Conservation (phyloP, 1,140 invertebrate genomes). For the Drosophila kurseongensis region DNA sequence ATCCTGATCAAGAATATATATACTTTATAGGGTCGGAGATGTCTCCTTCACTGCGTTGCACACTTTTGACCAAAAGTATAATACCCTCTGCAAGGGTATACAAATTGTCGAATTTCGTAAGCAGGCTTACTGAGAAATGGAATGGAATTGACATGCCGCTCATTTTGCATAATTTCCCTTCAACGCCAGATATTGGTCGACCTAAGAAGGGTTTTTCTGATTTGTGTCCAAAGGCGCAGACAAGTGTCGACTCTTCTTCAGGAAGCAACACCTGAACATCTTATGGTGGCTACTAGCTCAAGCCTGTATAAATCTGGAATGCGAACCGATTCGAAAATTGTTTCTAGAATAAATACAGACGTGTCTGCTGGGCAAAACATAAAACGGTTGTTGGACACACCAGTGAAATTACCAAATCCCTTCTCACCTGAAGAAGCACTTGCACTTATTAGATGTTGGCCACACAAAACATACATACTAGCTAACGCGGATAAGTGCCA, state of each 20-base stretch:
- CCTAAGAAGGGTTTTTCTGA: neutral
- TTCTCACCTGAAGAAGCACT: slow-evolving; percentile 6
- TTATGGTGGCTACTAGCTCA: neutral
- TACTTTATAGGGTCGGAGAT: no score
- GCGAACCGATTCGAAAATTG: slow-evolving; percentile 1
- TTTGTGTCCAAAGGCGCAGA: neutral
- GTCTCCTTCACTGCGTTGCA: no score
- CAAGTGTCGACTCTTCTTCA: no score
- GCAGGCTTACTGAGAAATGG: no score
- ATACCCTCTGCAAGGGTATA: no score
- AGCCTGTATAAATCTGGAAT: slow-evolving; percentile 11
- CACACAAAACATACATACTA: no score
- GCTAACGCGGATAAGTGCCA: no score
- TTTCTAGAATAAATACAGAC: slow-evolving; percentile 1
- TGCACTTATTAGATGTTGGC: no score
- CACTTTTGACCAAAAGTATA: no score
- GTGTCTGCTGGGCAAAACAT: slow-evolving; percentile 1
- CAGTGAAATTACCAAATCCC: slow-evolving; percentile 8
- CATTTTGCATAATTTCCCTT: no score
- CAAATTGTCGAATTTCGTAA: no score
- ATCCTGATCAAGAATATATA: no score
- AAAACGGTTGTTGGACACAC: slow-evolving; percentile 5
- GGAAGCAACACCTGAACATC: neutral
- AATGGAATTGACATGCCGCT: neutral
- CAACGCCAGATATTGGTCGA: neutral